Evolutionary conservation across 1,140 invertebrate genomes (phyloP), one percentile per base, ranked within the genome.

Genomic region (Hyles euphorbiae): DNA sequence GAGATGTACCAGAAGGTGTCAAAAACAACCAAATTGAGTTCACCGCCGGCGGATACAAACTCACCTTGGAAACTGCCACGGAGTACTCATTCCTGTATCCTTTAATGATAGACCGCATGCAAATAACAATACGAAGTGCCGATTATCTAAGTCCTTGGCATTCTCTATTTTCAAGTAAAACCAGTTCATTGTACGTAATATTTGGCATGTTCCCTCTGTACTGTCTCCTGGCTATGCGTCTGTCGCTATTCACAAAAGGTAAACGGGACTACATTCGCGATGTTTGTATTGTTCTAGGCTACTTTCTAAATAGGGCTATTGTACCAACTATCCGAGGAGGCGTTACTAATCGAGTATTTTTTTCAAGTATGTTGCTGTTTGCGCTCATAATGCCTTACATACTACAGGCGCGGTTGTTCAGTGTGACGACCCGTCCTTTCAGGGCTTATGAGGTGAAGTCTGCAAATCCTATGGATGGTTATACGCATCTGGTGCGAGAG

Each of bases 221-320:
- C 8, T 40, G 36, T 8, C 8, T 40, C 4, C 3, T 34, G 45
- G 9, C 47, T 49, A n/a, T 33, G 6, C 22, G 1, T 44, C 33
- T 58, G 12, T 49, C 53, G 36, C 33, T 58, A 22, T 58, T 58
- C 44, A 9, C 11, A 46, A 8, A 11, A 40, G 9, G 22, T 3
- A 3, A 7, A 34, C 60, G 45, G 34, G 62, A 65, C 36, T 22
- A 36, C 3, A 43, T 56, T 4, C 60, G 58, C 12, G 54, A 66
- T 12, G 22, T 67, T 43, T 11, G 70, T 34, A 60, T 65, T 7
- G 66, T 74, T 3, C 62, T 65, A 9, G 68, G 71, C 8, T 71
- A 65, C 32, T 53, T 74, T 48, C 53, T 64, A 8, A 60, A 57
- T 44, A 74, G 57, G 47, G 57, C 36, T 7, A 40, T 7, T 40